A percentile compares a stretch with the other conserved stretches of the same genome.
Evolutionary conservation across 92 coral and sea anemone genomes (phyloP).

Genomic region (Desmophyllum pertusum): DNA sequence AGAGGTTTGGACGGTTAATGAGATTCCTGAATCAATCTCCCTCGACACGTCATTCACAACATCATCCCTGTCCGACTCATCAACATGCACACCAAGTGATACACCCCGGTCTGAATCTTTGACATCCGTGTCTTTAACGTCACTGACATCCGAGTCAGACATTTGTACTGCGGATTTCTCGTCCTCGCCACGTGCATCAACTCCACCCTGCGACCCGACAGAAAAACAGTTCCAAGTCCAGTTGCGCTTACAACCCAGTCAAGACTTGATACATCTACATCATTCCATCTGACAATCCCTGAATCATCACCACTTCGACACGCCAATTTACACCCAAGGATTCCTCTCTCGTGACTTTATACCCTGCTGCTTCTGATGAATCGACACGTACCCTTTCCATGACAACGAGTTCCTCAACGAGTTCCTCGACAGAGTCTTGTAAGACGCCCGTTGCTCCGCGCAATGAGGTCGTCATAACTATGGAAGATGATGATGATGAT

Average conservation of each 20-base stretch:
- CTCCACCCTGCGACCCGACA: neutral
- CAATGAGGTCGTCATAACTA: neutral
- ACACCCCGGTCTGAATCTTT: neutral
- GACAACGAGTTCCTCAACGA: neutral
- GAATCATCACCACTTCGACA: neutral
- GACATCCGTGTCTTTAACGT: neutral
- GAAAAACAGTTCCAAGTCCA: neutral
- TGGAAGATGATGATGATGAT: neutral
- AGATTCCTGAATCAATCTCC: neutral
- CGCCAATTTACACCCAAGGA: neutral
- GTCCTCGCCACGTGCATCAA: neutral
- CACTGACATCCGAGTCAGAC: neutral
- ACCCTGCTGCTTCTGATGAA: neutral
- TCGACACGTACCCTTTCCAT: neutral
- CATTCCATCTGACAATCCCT: neutral
- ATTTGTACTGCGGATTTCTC: neutral
- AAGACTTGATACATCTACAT: neutral
- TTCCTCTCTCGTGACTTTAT: no score
- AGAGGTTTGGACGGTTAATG: neutral
- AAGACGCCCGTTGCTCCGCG: constrained; percentile 10
- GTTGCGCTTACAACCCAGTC: neutral
- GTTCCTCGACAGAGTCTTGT: constrained; percentile 12
- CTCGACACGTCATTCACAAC: neutral
- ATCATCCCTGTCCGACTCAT: neutral
- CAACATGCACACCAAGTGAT: no score